phyloP scores from a whole-genome alignment of 35 echinoderm and acorn worm species.

The Lytechinus pictus region DNA sequence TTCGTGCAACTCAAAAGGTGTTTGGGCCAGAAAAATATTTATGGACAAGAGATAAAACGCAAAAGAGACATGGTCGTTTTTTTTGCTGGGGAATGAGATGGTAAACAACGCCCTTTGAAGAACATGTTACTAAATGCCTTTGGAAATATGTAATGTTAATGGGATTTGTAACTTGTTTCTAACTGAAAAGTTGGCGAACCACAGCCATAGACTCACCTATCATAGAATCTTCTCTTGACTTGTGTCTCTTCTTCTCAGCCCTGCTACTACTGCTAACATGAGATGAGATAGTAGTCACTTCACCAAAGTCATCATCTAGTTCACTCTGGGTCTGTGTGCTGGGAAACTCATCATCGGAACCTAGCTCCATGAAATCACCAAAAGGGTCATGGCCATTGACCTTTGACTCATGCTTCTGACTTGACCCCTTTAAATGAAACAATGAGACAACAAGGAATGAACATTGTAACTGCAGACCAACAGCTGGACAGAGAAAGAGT shows the following conservation, averaged over 20 bases:
- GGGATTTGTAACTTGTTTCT: too few species aligned
- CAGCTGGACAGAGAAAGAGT: too few species aligned
- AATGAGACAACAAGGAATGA: not conserved
- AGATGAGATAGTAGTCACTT: not conserved
- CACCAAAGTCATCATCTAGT: slow-evolving; percentile 53
- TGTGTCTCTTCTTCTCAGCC: not conserved
- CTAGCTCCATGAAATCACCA: slow-evolving; percentile 50
- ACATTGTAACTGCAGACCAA: too few species aligned
- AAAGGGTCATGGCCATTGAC: slow-evolving; percentile 3
- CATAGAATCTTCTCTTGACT: not conserved
- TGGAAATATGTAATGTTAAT: too few species aligned
- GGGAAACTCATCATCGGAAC: slow-evolving; percentile 57
- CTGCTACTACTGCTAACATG: not conserved
- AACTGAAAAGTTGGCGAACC: too few species aligned
- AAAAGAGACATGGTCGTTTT: too few species aligned
- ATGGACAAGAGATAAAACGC: too few species aligned
- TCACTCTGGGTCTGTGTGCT: slow-evolving; percentile 30
- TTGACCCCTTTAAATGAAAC: not conserved
- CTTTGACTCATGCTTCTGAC: slow-evolving; percentile 1
- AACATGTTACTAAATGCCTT: too few species aligned
- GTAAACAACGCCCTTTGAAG: too few species aligned
- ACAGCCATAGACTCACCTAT: not conserved
- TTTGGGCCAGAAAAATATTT: too few species aligned
- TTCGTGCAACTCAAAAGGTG: too few species aligned
- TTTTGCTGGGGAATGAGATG: too few species aligned